Percentiles rank a stretch among this genome's conserved stretches.
Evolutionary conservation across 23 tunicate genomes (phyloP).

Genomic region (Corella eumyota): DNA sequence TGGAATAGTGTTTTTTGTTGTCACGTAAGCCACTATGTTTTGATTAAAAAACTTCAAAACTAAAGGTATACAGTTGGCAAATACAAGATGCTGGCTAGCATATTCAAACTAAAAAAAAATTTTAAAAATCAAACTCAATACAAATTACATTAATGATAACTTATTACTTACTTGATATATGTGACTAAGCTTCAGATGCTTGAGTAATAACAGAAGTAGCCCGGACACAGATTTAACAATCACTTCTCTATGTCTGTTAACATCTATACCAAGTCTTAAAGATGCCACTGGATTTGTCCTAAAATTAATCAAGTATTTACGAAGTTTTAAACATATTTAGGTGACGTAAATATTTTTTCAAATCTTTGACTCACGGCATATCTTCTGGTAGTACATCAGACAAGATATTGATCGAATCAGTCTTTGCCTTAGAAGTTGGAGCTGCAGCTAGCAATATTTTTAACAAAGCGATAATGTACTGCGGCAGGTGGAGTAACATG

Average conservation of each 20-base stretch:
- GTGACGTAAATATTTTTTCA: neutral
- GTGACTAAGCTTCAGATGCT: constrained; percentile 93
- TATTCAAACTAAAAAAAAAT: constrained; percentile 65
- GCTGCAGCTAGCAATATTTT: constrained; percentile 99
- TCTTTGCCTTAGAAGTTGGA: constrained; percentile 82
- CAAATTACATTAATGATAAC: neutral
- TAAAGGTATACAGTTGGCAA: constrained; percentile 95
- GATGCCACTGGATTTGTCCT: constrained; percentile 41
- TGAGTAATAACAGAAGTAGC: constrained; percentile 60
- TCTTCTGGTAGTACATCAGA: constrained; percentile 82
- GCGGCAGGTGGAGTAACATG: constrained; percentile 77
- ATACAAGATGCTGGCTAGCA: constrained; percentile 83
- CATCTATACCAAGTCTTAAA: constrained; percentile 71
- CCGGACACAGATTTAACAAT: constrained; percentile 83
- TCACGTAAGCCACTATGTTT: constrained; percentile 85
- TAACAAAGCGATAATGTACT: constrained; percentile 91
- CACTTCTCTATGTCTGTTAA: constrained; percentile 83
- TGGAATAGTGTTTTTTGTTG: constrained; percentile 79
- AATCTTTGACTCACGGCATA: constrained; percentile 43
- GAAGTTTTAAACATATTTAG: neutral
- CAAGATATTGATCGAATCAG: constrained; percentile 67
- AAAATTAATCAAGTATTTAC: neutral
- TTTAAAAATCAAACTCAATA: neutral
- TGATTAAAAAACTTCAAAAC: constrained; percentile 93
- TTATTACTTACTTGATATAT: constrained; percentile 38